Evolutionary conservation across 2,113 vertebrate genomes (phyloP).

Genomic region (Panthera uncia): DNA sequence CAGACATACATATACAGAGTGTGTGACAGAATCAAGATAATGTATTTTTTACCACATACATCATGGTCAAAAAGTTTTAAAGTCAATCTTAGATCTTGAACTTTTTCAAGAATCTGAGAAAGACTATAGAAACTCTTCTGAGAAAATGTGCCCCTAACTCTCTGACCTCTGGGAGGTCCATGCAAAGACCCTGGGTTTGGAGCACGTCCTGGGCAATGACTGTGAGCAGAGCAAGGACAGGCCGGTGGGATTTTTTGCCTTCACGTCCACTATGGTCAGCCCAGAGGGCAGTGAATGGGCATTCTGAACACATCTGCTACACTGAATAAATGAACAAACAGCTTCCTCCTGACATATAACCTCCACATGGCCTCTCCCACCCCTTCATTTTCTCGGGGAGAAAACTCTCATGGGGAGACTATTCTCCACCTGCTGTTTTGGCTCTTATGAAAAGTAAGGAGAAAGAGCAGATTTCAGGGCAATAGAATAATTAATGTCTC

Average conservation of each 20-base stretch:
- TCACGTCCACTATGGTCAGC: background rate
- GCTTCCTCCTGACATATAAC: background rate
- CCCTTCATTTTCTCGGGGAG: background rate
- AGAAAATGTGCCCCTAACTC: background rate
- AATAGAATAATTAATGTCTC: background rate
- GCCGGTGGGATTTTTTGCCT: background rate
- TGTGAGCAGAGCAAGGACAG: background rate
- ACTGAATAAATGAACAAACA: background rate
- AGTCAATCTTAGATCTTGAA: background rate
- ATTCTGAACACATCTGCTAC: background rate
- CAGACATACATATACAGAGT: background rate
- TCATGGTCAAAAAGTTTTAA: background rate
- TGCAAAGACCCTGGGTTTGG: background rate
- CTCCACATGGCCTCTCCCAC: rapidly evolving
- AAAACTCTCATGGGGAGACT: background rate
- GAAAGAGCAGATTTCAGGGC: background rate
- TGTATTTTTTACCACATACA: background rate
- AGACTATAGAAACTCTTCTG: background rate
- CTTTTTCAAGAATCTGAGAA: background rate
- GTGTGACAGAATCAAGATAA: background rate
- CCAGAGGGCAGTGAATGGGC: background rate
- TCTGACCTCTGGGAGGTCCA: background rate
- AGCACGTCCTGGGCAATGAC: too few species aligned
- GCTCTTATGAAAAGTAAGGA: background rate
- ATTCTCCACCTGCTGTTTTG: background rate